Evolutionary conservation across 1,140 invertebrate genomes (phyloP).

Genomic region (Dendroctonus valens): DNA sequence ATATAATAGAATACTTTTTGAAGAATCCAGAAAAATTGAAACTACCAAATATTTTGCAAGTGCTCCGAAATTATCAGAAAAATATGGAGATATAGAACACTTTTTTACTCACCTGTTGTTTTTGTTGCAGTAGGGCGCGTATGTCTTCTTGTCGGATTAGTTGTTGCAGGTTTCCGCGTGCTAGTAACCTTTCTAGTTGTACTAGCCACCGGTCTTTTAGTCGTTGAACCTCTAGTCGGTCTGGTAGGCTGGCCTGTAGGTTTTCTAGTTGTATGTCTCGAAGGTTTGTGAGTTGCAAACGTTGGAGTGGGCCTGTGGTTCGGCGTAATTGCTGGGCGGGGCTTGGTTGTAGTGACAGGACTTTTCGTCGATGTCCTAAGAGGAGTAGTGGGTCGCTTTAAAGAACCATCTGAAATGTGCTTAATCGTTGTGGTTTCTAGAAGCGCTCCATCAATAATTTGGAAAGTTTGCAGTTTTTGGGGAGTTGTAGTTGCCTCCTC

Average conservation of each 20-base stretch:
- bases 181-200: slow-evolving; percentile 48
- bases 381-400: slow-evolving; percentile 9
- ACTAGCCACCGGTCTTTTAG: slow-evolving; percentile 48
- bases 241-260: slow-evolving; percentile 25
- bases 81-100: neutral
- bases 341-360: slow-evolving; percentile 49
- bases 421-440: slow-evolving; percentile 31
- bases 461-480: slow-evolving; percentile 55
- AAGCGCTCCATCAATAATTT: slow-evolving; percentile 49
- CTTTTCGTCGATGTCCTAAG: slow-evolving; percentile 50
- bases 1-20: too few species aligned
- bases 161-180: slow-evolving; percentile 55
- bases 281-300: slow-evolving; percentile 45
- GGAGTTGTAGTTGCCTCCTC: slow-evolving; percentile 24
- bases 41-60: too few species aligned
- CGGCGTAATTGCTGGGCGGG: slow-evolving; percentile 44
- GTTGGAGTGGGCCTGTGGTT: slow-evolving; percentile 37
- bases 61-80: too few species aligned
- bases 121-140: slow-evolving; percentile 41
- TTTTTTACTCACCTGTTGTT: slow-evolving; percentile 22
- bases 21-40: too few species aligned
- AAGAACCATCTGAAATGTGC: slow-evolving; percentile 41
- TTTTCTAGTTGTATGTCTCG: slow-evolving; percentile 41
- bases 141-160: slow-evolving; percentile 47
- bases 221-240: slow-evolving; percentile 13